phyloP scores from a whole-genome alignment of 2,113 vertebrate genomes.

The Thunnus maccoyii region DNA sequence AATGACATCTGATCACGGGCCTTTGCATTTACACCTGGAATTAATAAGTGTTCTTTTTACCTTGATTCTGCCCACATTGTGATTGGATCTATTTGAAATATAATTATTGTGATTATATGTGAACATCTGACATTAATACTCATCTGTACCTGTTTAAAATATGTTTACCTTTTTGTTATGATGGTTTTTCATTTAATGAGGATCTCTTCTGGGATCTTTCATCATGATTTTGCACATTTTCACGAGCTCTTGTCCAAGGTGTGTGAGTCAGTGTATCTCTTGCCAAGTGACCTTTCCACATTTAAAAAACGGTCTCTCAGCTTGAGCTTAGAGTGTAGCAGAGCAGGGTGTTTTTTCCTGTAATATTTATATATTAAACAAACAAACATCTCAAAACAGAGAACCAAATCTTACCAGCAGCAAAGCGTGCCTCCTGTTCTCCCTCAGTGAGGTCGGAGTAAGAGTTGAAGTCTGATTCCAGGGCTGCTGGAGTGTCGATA shows the following conservation, averaged over 20 bases:
- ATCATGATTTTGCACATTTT: neutral
- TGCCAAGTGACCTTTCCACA: neutral
- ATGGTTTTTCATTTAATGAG: neutral
- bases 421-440: conserved; percentile 96
- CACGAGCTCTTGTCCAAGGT: neutral
- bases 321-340: neutral
- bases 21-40: neutral
- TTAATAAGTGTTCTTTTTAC: neutral
- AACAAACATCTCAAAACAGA: neutral
- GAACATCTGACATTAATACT: neutral
- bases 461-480: conserved; percentile 94
- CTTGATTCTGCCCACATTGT: neutral
- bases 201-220: neutral
- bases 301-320: neutral
- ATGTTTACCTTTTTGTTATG: neutral
- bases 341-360: neutral
- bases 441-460: conserved; percentile 97
- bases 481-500: conserved; percentile 88
- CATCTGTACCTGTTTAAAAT: neutral
- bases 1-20: too few relatives aligned
- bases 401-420: conserved; percentile 88
- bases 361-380: neutral
- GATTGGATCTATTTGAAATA: neutral
- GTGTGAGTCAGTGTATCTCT: neutral
- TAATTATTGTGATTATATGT: too few relatives aligned